Evolutionary conservation across 2,888 invertebrate genomes (phyloP).

Genomic region (Pseudanteris insignis): DNA sequence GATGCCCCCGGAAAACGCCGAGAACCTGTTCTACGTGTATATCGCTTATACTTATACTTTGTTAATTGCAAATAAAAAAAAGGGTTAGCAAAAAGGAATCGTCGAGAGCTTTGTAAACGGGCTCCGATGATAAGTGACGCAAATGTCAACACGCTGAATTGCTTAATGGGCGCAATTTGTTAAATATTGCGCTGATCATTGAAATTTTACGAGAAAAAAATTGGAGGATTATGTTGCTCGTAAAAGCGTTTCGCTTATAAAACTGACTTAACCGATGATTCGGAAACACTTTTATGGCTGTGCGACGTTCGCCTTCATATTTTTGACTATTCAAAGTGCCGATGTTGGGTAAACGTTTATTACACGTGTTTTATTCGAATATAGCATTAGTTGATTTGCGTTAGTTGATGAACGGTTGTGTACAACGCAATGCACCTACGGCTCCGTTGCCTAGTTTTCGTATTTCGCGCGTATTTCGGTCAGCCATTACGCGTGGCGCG

Average conservation of each 20-base stretch:
- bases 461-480: too few species aligned
- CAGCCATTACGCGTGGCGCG: too few species aligned
- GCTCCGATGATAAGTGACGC: conserved; percentile 19
- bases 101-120: too few species aligned
- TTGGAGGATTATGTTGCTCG: conserved; percentile 7
- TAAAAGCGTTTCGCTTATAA: conserved; percentile 5
- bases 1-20: conserved; percentile 56
- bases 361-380: too few species aligned
- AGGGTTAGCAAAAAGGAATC: conserved; percentile 14
- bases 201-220: conserved; percentile 25
- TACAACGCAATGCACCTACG: too few species aligned
- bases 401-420: too few species aligned
- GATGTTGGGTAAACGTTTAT: too few species aligned
- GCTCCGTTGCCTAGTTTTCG: too few species aligned
- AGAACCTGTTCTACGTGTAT: conserved; percentile 54
- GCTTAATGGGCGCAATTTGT: conserved; percentile 35
- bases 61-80: conserved; percentile 32
- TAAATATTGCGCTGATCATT: conserved; percentile 30
- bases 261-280: conserved; percentile 1
- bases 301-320: too few species aligned
- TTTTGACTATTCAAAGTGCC: too few species aligned
- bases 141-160: conserved; percentile 26
- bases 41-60: conserved; percentile 41
- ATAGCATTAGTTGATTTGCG: too few species aligned
- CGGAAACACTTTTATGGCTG: not conserved